Evolutionary conservation across 2,113 vertebrate species (phyloP).

Genomic region (Chauna torquata): DNA sequence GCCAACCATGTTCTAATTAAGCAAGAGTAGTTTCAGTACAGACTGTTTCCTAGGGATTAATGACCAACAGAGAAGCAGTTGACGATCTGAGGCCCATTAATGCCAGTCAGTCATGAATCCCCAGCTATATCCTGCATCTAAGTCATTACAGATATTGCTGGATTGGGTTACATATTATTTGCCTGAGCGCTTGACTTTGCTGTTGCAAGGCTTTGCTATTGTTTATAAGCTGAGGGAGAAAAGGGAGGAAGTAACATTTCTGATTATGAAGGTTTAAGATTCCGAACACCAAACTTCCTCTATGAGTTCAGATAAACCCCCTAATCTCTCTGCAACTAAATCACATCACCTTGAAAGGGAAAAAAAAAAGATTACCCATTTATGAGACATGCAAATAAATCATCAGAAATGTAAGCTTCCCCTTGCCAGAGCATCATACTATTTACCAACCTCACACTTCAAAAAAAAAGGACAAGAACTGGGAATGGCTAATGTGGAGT

Average conservation of each 20-base stretch:
- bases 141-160: conserved; percentile 15
- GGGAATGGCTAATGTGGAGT: background rate
- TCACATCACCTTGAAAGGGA: background rate
- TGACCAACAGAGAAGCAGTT: conserved; percentile 33
- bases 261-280: conserved; percentile 28
- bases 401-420: background rate
- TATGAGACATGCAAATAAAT: conserved; percentile 19
- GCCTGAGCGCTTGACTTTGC: background rate
- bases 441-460: background rate
- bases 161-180: background rate
- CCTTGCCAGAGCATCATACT: background rate
- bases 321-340: conserved; percentile 37
- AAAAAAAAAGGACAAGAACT: background rate
- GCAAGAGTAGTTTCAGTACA: background rate
- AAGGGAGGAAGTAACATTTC: background rate
- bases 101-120: conserved; percentile 45
- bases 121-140: background rate
- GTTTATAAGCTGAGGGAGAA: background rate
- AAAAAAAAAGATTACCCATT: background rate
- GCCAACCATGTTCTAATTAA: conserved; percentile 43
- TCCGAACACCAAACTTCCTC: conserved; percentile 29
- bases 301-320: background rate
- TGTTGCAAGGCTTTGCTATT: background rate
- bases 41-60: conserved; percentile 62
- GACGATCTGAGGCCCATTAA: conserved; percentile 60